phyloP scores from a whole-genome alignment of 2,888 invertebrate genomes.

The Sinodicranocentrus sp. region DNA sequence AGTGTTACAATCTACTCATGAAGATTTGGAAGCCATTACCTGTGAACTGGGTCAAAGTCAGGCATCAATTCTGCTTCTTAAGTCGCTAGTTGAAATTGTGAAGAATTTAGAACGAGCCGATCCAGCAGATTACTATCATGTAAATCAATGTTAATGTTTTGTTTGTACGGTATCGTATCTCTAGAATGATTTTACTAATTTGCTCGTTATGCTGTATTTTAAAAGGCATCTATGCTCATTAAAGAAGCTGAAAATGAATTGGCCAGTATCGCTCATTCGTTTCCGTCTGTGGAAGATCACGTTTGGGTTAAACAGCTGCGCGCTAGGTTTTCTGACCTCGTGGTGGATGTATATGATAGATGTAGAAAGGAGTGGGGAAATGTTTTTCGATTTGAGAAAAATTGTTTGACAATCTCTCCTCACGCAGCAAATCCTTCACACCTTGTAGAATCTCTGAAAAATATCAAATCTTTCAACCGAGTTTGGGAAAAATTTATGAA shows the following conservation, averaged over 20 bases:
- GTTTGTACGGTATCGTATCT: too few relatives aligned
- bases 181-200: too few relatives aligned
- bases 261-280: conserved; percentile 11
- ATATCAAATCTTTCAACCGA: conserved; percentile 61
- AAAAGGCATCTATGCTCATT: conserved; percentile 67
- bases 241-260: conserved; percentile 50
- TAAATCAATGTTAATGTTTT: conserved; percentile 19
- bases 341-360: conserved; percentile 57
- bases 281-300: conserved; percentile 57
- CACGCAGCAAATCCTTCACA: conserved; percentile 47
- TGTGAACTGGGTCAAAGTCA: conserved; percentile 57
- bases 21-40: conserved; percentile 62
- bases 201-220: background rate
- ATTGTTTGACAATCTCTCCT: conserved; percentile 64
- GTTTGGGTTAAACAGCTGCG: conserved; percentile 69
- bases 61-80: conserved; percentile 61
- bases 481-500: conserved; percentile 66
- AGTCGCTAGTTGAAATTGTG: conserved; percentile 65
- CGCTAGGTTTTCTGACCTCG: conserved; percentile 44
- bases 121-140: conserved; percentile 54
- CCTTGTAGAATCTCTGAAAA: conserved; percentile 66
- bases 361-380: conserved; percentile 68
- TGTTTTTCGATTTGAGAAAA: conserved; percentile 70
- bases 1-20: conserved; percentile 52
- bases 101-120: conserved; percentile 71